These are phyloP conservation scores for Allacma fusca DNA, from an alignment of 2,888 invertebrate species.

Conservation along the genomic window DNA sequence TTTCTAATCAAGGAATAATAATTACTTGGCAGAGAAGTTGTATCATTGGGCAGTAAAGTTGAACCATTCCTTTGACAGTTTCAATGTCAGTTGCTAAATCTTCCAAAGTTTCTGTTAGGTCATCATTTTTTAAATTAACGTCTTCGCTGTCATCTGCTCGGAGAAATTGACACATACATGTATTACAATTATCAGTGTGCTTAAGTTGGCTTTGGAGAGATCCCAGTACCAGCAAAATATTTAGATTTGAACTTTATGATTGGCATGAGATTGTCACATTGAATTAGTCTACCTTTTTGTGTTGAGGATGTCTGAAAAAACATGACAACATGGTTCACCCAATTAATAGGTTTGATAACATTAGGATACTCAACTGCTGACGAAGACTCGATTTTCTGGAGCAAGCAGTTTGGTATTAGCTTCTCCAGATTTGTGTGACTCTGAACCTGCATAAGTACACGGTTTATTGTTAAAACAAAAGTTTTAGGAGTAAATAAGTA, in stretches of 20 bases:
- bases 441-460: slow-evolving; percentile 22
- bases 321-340: not conserved
- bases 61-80: slow-evolving; percentile 11
- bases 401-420: slow-evolving; percentile 15
- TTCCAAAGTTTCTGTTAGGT: slow-evolving; percentile 1
- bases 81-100: slow-evolving; percentile 14
- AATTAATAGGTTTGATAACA: not conserved
- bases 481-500: not conserved
- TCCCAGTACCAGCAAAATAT: too few relatives aligned
- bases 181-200: too few relatives aligned
- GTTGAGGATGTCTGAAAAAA: not conserved
- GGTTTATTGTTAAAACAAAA: not conserved
- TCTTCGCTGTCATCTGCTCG: too few relatives aligned
- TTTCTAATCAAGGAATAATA: not conserved
- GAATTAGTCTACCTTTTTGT: not conserved
- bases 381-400: slow-evolving; percentile 4
- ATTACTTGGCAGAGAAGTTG: not conserved
- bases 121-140: not conserved
- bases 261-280: not conserved
- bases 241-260: not conserved
- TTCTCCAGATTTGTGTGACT: slow-evolving; percentile 37
- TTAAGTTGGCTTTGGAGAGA: not conserved
- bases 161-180: too few relatives aligned
- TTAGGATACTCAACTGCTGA: slow-evolving; percentile 27
- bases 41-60: slow-evolving; percentile 4